Evolutionary conservation across 2,888 invertebrate species (phyloP), one percentile per base, ranked within the genome.

Genomic region (Drosophila fungiperda): DNA sequence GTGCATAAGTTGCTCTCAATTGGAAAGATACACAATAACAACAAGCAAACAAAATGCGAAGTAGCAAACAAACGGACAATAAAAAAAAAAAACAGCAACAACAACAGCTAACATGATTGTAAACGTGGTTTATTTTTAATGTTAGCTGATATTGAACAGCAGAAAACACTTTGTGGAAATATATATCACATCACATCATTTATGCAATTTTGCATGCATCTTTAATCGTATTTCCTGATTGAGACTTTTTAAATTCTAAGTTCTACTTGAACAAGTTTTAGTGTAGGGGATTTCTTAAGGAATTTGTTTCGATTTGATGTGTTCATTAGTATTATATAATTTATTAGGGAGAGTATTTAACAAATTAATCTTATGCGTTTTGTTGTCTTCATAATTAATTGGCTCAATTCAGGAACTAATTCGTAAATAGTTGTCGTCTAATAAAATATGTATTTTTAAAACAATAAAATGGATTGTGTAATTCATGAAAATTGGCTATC

Each of bases 1-100:
- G 60, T 71, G 73, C 72, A 82, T 75, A 86, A 83, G 90, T 78
- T 90, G 90, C 86, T 90, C 86, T 68, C 89, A 90, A 86, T 86
- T 89, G 85, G 69, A 83, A 86, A 86, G 86, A 88, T 69, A 85
- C 76, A 87, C 82, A 86, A 33, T 29, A 74, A 65, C 73, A 73
- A 69, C 67, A 67, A 59, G 50, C 62, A 35, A 65, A 50, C 65
- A 68, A 71, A 59, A 50, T 7, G 48, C 29, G n/a, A 50, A 50
- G 50, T n/a, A 11, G 68, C 52, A 54, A 76, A 78, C 68, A 68
- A 65, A 48, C 49, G 36, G 29, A 29, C 4, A 29, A 29, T 64
- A 55, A 52, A 70, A 67, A 54, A 45, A 53, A 55, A 61, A 36
- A 65, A 42, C 54, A 69, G 49, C 54, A 66, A 64, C 68, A 55